Base-by-base conservation (phyloP, 2,888 invertebrate species). In the Pheosia gnoma region DNA sequence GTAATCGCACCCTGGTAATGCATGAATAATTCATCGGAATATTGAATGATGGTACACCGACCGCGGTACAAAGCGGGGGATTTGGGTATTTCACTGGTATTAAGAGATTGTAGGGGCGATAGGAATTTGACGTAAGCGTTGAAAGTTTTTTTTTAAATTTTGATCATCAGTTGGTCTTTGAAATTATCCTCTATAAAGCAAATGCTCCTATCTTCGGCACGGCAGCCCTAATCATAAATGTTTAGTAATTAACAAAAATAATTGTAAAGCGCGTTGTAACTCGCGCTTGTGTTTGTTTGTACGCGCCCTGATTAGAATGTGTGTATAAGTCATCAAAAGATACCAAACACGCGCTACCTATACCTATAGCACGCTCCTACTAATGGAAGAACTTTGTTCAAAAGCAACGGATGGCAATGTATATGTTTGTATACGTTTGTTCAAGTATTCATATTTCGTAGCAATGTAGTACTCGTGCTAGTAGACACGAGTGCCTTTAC, bases 21-120 rank as follows among this genome's bases (percentile, higher is more conserved):
- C 68, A 81, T 86, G 85, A 84, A 86, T 86, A 65, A 86, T 83
- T 82, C 85, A 86, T 66, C 65, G 67, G 75, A 75, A 81, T 80
- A 86, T 85, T 84, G 85, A 85, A 86, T 85, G 79, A 80, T 37
- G 53, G n/a, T 36, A 37, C 37, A 10, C 53, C 37, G 74, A 73
- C 56, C 55, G 66, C 57, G 58, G 63, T 57, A 39, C 58, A 65
- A 59, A 47, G 58, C 57, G 47, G 57, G 45, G 59, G 63, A 59
- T 41, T 25, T 38, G 52, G 54, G 63, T 60, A 59, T 51, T 61
- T 62, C 60, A 57, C 56, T 57, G 60, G 63, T 61, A 67, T 71
- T 71, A 71, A 63, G 60, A 59, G 64, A 67, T 74, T 74, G 61
- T 57, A 54, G 52, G 53, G 41, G 37, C 13, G 43, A 41, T 45